Percentiles rank a stretch among this genome's conserved stretches.
phyloP scores from a whole-genome alignment of 2,797 vertebrate species.

The Ateles fusciceps region DNA sequence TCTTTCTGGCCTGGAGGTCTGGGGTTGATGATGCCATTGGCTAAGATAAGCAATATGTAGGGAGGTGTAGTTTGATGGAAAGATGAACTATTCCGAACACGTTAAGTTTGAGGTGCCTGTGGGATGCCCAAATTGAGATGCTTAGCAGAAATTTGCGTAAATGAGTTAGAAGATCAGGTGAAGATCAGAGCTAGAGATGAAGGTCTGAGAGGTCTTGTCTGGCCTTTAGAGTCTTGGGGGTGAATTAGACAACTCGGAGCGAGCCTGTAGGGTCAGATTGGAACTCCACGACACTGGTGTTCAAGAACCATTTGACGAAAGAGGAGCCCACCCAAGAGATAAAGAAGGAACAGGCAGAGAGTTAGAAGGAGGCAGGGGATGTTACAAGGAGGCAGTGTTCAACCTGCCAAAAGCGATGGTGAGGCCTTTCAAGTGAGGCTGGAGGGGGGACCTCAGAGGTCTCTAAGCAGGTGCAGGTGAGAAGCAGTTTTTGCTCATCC shows the following conservation, averaged over 20 bases:
- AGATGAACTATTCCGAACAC: not conserved
- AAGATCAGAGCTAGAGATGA: not conserved
- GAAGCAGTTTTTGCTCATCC: not conserved
- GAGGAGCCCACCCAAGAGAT: not conserved
- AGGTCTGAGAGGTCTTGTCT: not conserved
- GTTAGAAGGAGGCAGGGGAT: not conserved
- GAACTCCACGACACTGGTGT: not conserved
- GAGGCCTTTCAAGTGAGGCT: not conserved
- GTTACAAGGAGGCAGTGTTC: not conserved
- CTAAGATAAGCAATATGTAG: not conserved
- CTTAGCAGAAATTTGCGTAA: not conserved
- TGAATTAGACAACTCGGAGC: too few species aligned
- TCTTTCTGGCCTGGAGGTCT: not conserved
- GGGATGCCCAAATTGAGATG: not conserved
- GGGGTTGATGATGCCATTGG: not conserved
- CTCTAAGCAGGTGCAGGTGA: not conserved
- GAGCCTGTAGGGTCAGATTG: not conserved
- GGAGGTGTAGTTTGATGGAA: not conserved
- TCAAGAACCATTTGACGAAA: not conserved
- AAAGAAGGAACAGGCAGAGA: not conserved
- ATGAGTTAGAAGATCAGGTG: not conserved
- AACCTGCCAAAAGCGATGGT: too few species aligned
- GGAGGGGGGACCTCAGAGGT: not conserved
- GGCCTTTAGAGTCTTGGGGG: not conserved
- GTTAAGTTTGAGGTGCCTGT: not conserved